A percentile compares a stretch with the other conserved stretches of the same genome.
Evolutionary conservation across 2,888 invertebrate species (phyloP).

Genomic region (Eilema sororculum): DNA sequence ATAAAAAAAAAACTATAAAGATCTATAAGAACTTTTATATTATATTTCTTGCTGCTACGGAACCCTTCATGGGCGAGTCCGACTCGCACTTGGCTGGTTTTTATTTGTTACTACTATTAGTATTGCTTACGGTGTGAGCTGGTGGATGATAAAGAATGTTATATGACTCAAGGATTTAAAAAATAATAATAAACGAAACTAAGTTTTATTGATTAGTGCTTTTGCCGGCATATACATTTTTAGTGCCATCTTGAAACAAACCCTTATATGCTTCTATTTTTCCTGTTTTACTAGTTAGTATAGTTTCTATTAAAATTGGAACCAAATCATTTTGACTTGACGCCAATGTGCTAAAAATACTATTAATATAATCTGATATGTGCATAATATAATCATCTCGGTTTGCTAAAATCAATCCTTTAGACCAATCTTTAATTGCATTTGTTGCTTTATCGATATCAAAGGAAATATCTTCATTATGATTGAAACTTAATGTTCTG

Average conservation of each 20-base stretch:
- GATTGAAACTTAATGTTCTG: slow-evolving; percentile 1
- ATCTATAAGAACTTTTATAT: too few relatives aligned
- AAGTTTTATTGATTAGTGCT: background rate
- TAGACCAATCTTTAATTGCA: background rate
- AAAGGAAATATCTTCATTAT: background rate
- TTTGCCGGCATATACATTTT: slow-evolving; percentile 6
- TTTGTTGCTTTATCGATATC: background rate
- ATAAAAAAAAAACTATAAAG: too few relatives aligned
- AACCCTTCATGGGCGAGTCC: too few relatives aligned
- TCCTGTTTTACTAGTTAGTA: background rate
- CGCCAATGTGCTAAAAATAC: background rate
- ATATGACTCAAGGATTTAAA: background rate
- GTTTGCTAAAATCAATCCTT: background rate
- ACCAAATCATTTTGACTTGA: background rate
- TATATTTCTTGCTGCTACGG: too few relatives aligned
- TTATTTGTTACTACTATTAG: too few relatives aligned
- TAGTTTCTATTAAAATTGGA: slow-evolving; percentile 1
- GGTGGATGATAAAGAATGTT: too few relatives aligned
- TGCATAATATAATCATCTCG: background rate
- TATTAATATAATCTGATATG: slow-evolving; percentile 9
- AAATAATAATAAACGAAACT: background rate
- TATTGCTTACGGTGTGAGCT: too few relatives aligned
- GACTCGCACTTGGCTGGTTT: too few relatives aligned
- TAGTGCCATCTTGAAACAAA: slow-evolving; percentile 7
- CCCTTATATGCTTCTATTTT: background rate